A percentile compares a stretch with the other conserved stretches of the same genome.
These are phyloP conservation scores for Sturmia bella DNA, from an alignment of 2,888 invertebrate genomes.

Conservation along the genomic window DNA sequence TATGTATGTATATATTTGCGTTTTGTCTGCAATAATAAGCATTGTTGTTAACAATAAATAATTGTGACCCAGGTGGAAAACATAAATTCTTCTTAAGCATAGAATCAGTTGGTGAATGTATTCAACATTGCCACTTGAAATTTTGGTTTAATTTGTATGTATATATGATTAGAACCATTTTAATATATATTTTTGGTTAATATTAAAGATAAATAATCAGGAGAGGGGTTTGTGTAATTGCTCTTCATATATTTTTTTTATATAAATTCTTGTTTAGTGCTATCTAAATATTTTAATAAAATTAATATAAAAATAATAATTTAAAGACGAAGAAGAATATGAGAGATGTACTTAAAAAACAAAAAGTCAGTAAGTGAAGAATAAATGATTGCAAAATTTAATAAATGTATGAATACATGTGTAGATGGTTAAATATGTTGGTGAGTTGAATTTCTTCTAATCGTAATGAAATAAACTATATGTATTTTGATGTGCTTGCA, in stretches of 20 bases:
- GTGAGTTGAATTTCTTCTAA: conserved; percentile 7
- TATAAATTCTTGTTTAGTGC: conserved; percentile 19
- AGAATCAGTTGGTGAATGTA: background rate
- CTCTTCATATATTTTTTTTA: background rate
- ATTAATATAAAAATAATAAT: background rate
- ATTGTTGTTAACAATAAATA: conserved; percentile 31
- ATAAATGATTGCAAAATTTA: conserved; percentile 17
- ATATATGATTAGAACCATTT: conserved; percentile 23
- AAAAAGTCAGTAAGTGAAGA: conserved; percentile 3
- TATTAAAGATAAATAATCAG: conserved; percentile 31
- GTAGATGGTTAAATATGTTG: conserved; percentile 16
- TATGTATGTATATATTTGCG: conserved; percentile 6
- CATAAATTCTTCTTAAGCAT: background rate
- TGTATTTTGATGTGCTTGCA: conserved; percentile 3
- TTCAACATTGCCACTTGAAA: conserved; percentile 5
- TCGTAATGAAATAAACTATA: conserved; percentile 13
- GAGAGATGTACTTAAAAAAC: background rate
- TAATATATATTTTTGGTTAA: conserved; percentile 23
- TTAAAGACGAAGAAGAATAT: conserved; percentile 19
- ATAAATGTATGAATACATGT: conserved; percentile 6
- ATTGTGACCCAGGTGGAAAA: conserved; percentile 15
- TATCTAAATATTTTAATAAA: conserved; percentile 8
- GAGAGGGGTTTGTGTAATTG: background rate
- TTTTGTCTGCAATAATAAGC: conserved; percentile 18
- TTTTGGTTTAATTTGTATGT: conserved; percentile 10